A percentile compares a stretch with the other conserved stretches of the same genome.
Conservation (phyloP, 2,888 invertebrate species). For the Agrochola lota region DNA sequence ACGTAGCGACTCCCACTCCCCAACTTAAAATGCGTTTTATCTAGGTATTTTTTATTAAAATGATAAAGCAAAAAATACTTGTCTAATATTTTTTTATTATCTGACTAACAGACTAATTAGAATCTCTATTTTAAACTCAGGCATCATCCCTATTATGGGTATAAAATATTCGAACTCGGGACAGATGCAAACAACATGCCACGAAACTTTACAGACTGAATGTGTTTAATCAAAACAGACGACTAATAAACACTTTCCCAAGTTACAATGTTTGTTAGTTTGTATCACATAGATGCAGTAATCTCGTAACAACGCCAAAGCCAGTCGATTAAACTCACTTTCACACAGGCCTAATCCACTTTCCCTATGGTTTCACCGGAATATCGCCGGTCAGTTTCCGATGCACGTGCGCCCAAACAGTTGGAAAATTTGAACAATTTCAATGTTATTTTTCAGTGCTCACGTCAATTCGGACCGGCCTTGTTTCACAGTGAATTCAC, state of each 20-base stretch:
- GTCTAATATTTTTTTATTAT: no score
- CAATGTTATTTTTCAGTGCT: constrained; percentile 66
- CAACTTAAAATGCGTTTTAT: no score
- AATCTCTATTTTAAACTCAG: no score
- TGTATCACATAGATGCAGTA: constrained; percentile 22
- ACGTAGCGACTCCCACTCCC: no score
- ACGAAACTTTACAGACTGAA: neutral
- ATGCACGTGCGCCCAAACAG: constrained; percentile 36
- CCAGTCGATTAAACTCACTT: constrained; percentile 56
- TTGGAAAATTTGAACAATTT: constrained; percentile 57
- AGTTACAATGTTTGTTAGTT: neutral
- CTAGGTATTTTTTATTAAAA: no score
- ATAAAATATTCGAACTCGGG: neutral
- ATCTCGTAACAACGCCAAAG: constrained; percentile 55
- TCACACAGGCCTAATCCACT: constrained; percentile 49
- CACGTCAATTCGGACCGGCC: constrained; percentile 69
- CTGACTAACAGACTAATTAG: no score
- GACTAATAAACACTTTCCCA: neutral
- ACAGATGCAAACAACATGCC: neutral
- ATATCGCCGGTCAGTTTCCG: constrained; percentile 12
- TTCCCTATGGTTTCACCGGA: constrained; percentile 28
- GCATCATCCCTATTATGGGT: neutral
- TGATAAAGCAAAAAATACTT: no score
- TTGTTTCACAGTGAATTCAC: constrained; percentile 81
- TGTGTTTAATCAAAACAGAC: neutral